Evolutionary conservation across 2,113 vertebrate species (phyloP).

Genomic region (Catharus fuscescens): DNA sequence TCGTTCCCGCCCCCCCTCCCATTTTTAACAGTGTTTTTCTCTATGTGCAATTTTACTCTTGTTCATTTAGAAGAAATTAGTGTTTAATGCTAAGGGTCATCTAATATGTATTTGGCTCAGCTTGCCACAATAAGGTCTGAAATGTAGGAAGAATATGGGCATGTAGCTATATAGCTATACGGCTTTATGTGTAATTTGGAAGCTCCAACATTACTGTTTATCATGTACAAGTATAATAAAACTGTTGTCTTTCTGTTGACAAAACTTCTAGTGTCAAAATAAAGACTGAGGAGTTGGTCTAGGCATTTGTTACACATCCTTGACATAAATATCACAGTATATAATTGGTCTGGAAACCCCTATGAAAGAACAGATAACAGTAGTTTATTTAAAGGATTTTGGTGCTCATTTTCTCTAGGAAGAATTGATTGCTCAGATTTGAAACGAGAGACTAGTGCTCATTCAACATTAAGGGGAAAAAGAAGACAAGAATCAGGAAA

Average conservation of each 20-base stretch:
- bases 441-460: background rate
- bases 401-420: background rate
- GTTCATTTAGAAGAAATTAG: background rate
- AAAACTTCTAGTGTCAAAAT: background rate
- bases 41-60: background rate
- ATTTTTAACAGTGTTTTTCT: background rate
- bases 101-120: background rate
- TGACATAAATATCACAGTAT: background rate
- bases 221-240: background rate
- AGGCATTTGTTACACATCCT: background rate
- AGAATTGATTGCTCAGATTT: background rate
- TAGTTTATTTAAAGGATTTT: background rate
- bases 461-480: background rate
- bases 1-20: fast-evolving
- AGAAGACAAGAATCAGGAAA: background rate
- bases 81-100: background rate
- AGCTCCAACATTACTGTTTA: background rate
- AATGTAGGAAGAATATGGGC: background rate
- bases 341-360: background rate
- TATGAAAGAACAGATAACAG: background rate
- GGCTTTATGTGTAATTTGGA: background rate
- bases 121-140: background rate
- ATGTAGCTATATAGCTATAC: background rate
- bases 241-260: background rate
- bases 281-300: background rate